A percentile compares a stretch with the other conserved stretches of the same genome.
Evolutionary conservation across 2,113 vertebrate genomes (phyloP).

Genomic region (Laticauda laticaudata): DNA sequence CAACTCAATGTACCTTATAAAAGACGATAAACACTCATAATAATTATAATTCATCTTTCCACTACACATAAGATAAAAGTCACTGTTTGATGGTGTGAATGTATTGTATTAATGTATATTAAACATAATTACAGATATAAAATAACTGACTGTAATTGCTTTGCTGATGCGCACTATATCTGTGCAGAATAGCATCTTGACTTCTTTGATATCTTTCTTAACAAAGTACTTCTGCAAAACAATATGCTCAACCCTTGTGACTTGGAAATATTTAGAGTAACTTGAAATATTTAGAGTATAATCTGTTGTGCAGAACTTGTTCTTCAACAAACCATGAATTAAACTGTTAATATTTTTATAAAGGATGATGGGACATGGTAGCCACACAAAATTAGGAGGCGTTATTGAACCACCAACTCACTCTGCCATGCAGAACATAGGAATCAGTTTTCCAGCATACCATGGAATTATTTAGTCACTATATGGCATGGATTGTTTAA

Average conservation of each 20-base stretch:
- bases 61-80: neutral
- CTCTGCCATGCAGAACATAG: neutral
- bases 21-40: neutral
- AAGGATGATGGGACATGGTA: neutral
- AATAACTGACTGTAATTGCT: neutral
- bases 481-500: neutral
- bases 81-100: neutral
- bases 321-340: neutral
- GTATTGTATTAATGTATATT: neutral
- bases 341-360: neutral
- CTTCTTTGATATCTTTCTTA: neutral
- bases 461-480: neutral
- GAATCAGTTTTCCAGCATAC: neutral
- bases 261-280: neutral
- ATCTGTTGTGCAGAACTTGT: neutral
- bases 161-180: neutral
- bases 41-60: neutral
- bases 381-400: neutral
- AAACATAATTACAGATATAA: neutral
- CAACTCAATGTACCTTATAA: neutral
- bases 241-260: neutral
- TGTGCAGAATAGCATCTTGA: too few species aligned
- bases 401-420: neutral
- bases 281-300: neutral
- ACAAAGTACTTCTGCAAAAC: neutral